Evolutionary conservation across 1,140 invertebrate species (phyloP).

Genomic region (Pseudomyrmex flavicornis): DNA sequence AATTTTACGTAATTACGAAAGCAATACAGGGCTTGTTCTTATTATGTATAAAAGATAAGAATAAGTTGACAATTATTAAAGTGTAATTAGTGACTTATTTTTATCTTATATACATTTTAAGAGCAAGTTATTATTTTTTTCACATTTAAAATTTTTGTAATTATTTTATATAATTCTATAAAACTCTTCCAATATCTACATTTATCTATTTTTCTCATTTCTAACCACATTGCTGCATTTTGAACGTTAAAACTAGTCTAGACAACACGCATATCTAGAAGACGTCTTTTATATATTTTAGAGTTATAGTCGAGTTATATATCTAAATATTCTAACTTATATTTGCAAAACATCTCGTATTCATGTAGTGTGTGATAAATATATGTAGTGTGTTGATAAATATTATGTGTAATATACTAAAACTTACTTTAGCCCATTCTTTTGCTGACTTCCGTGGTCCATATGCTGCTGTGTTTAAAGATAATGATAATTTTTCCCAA

Average conservation of each 20-base stretch:
- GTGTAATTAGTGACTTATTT: background rate
- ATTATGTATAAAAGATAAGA: background rate
- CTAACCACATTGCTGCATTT: too few relatives aligned
- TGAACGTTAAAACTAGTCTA: too few relatives aligned
- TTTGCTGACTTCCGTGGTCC: constrained; percentile 14
- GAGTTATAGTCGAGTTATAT: too few relatives aligned
- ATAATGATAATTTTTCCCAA: constrained; percentile 19
- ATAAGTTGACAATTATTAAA: background rate
- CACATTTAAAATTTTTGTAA: constrained; percentile 5
- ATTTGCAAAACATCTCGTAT: too few relatives aligned
- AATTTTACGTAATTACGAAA: background rate
- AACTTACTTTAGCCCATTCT: constrained; percentile 28
- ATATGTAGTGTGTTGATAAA: background rate
- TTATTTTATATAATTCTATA: too few relatives aligned
- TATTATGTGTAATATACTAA: constrained; percentile 14
- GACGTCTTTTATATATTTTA: too few relatives aligned
- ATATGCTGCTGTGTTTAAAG: constrained; percentile 10
- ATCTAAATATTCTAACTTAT: too few relatives aligned
- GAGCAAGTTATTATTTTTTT: constrained; percentile 1
- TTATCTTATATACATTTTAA: background rate
- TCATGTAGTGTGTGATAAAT: too few relatives aligned
- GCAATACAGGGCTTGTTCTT: background rate
- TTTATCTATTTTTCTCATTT: too few relatives aligned
- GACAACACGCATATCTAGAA: too few relatives aligned
- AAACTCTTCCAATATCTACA: too few relatives aligned